Base-by-base conservation (phyloP, 2,113 vertebrate species). In the Odocoileus virginianus region DNA sequence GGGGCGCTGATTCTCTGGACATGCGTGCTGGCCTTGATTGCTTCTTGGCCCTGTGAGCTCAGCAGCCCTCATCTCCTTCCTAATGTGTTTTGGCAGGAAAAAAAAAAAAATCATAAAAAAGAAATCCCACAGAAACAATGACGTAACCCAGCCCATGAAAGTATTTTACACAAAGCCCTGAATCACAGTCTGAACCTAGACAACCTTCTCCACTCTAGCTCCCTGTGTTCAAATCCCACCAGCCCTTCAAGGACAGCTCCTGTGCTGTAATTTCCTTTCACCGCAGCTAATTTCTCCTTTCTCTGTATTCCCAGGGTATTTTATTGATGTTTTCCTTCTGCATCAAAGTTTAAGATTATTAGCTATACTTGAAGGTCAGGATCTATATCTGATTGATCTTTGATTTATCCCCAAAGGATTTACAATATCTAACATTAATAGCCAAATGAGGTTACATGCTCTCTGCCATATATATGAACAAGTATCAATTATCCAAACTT, bases 91-190 rank as follows among this genome's bases (percentile, higher is more conserved):
- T 94, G 91, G 95, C 64, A 95, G 64, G 23, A 81, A 54, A 83
- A 43, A 55, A 81, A 23, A 89, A 94, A 85, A 76, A 45, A 74
- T 76, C 36, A 76, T 76, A 91, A 54, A 7, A 54, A 96, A 76
- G 28, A 89, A 94, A 85, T 89, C 60, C 47, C 45, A 89, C 82
- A 91, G 91, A 91, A 96, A 96, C 47, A 76, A 89, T 91, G 76
- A 60, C 4, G 1, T 96, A 67, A 87, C 13, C 86, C 76, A 97
- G 27, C 30, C 52, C 83, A 28, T 71, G n/a, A 91, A 43, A 91
- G 30, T 43, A 61, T 89, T 95, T 87, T 95, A 87, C 50, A 36
- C 33, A 33, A 17, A 86, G 58, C 89, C 43, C 93, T 96, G 60
- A 82, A 55, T 55, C 55, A 57, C 4, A 78, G 43, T 43, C 43